phyloP scores from a whole-genome alignment of 1,140 invertebrate species.

The Anastrepha obliqua region DNA sequence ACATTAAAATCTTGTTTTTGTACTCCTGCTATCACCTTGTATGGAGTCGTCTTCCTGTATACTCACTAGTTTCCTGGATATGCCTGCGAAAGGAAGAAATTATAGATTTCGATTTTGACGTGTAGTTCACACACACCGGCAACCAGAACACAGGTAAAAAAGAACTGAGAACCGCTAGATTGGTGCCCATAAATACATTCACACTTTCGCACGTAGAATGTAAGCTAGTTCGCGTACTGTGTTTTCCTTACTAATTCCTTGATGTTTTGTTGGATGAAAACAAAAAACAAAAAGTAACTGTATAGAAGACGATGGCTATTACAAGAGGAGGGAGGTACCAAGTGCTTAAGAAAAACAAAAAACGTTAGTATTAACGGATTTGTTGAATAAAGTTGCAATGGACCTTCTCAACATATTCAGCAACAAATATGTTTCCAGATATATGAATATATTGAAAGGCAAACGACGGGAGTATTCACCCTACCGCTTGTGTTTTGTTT shows the following conservation, averaged over 20 bases:
- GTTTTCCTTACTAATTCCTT: neutral
- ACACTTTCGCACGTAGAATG: neutral
- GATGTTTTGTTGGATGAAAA: slow-evolving; percentile 21
- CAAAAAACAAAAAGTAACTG: too few species aligned
- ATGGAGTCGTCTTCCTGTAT: too few species aligned
- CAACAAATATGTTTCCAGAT: too few species aligned
- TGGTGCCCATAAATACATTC: neutral
- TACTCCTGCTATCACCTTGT: too few species aligned
- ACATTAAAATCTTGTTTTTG: too few species aligned
- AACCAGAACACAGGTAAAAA: neutral
- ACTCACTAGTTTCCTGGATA: neutral
- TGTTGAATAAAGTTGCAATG: too few species aligned
- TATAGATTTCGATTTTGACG: neutral
- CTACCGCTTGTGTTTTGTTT: neutral
- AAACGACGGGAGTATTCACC: neutral
- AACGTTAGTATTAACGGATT: slow-evolving; percentile 1
- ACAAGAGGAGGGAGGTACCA: neutral
- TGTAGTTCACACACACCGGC: neutral
- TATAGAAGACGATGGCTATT: neutral
- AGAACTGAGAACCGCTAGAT: neutral
- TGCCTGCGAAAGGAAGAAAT: slow-evolving; percentile 14
- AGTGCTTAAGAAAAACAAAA: too few species aligned
- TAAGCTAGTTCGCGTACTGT: neutral
- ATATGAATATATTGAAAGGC: too few species aligned
- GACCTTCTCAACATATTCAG: too few species aligned